These are phyloP conservation scores for Bombyx mandarina DNA, from an alignment of 1,140 invertebrate species.

Conservation along the genomic window DNA sequence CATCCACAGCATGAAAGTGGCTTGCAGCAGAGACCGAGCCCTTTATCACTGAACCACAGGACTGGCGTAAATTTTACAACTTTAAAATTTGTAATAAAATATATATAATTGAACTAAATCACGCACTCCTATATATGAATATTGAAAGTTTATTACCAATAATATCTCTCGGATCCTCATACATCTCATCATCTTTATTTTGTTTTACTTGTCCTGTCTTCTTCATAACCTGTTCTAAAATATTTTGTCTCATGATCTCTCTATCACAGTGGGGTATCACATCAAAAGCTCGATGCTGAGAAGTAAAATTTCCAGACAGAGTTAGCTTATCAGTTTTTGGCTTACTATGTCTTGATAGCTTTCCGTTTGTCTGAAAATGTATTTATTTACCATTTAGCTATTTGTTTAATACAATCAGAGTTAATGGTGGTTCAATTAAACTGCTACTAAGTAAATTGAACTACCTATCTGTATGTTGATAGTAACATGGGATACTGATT, in stretches of 20 bases:
- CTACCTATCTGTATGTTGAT: no score
- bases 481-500: no score
- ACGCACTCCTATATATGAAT: no score
- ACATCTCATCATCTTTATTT: slow-evolving; percentile 35
- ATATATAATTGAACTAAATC: no score
- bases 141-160: slow-evolving; percentile 24
- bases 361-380: slow-evolving; percentile 23
- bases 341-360: slow-evolving; percentile 21
- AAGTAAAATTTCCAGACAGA: slow-evolving; percentile 47
- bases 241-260: slow-evolving; percentile 40
- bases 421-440: no score
- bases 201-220: slow-evolving; percentile 34
- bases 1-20: no score
- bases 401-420: no score
- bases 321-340: slow-evolving; percentile 27
- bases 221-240: slow-evolving; percentile 37
- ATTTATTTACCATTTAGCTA: not conserved
- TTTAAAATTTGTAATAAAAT: no score
- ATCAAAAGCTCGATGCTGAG: slow-evolving; percentile 29
- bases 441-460: no score
- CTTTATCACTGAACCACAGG: no score
- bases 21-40: no score
- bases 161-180: slow-evolving; percentile 56
- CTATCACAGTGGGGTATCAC: slow-evolving; percentile 26
- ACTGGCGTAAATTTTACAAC: no score